Evolutionary conservation across 2,888 invertebrate species (phyloP), one percentile per base, ranked within the genome.

Genomic region (Athetis lepigone): DNA sequence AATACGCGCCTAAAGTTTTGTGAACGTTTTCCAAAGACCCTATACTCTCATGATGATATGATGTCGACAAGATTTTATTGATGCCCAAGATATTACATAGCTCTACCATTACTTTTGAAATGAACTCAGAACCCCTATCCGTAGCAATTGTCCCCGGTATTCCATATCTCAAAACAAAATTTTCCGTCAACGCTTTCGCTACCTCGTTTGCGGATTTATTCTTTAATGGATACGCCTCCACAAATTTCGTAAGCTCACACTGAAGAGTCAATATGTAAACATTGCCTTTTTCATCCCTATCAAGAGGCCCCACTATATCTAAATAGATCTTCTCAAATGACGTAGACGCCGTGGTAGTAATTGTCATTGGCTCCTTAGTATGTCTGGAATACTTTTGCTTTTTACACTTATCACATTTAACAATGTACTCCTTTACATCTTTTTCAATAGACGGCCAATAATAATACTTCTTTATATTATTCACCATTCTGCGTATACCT

Each of bases 401-500:
- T 19, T 33, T 19, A 33, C 47, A 47, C 18, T 43, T 43, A 43
- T 8, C 23, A 43, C 43, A 43, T 43, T 23, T 43, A 8, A 3
- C 5, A 42, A 43, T n/a, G 43, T 43, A 43, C 3, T 46, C 46
- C 29, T 2, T 9, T 18, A 46, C 16, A 13, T 46, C 18, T 29
- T 11, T 46, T 13, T 46, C 46, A 46, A 46, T 46, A 29, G 46
- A 47, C 0, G 47, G 1, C 18, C 19, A 33, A 19, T 47, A 47
- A 47, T 29, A 33, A 33, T 19, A 47, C 13, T 33, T 33, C 47
- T 33, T 19, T 47, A 33, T 33, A 47, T 29, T 47, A 47, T 19
- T 47, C 21, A 49, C 49, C 54, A 54, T 54, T 1, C 52, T 39
- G 19, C 42, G 39, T 40, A 42, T 42, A 19, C 52, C 52, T 27